A percentile compares a stretch with the other conserved stretches of the same genome.
Evolutionary conservation across 2,797 vertebrate genomes (phyloP).

Genomic region (Cheracebus regulus): DNA sequence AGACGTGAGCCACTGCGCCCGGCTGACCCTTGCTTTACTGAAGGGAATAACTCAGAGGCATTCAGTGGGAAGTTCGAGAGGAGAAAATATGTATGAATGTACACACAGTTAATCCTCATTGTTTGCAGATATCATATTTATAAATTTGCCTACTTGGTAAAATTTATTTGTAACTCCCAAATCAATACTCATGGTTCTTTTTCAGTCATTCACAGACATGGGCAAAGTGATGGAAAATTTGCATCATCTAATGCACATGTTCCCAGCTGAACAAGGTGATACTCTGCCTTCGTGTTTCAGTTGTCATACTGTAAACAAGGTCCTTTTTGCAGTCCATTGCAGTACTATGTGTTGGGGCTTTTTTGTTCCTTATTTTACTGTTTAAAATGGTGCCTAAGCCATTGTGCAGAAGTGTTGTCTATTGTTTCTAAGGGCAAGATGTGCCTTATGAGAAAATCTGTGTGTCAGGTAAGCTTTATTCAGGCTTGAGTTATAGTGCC

Average conservation of each 20-base stretch:
- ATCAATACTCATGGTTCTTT: constrained; percentile 14
- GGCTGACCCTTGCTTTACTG: neutral
- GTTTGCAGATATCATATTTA: constrained; percentile 8
- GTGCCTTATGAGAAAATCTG: neutral
- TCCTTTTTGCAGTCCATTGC: neutral
- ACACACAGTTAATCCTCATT: neutral
- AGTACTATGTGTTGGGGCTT: neutral
- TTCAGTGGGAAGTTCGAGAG: neutral
- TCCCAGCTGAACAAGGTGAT: neutral
- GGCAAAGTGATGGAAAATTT: neutral
- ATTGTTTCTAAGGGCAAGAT: neutral
- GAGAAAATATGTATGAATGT: neutral
- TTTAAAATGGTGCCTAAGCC: neutral
- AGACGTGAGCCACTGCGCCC: neutral
- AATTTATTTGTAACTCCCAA: neutral
- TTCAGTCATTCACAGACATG: neutral
- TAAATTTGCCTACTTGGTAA: neutral
- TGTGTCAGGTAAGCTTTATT: neutral
- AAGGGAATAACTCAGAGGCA: neutral
- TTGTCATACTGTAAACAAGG: neutral
- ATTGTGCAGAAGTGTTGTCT: neutral
- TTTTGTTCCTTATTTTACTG: neutral
- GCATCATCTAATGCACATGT: neutral
- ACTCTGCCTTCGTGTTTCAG: neutral
- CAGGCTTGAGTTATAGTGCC: neutral